Conservation (phyloP, 2,888 invertebrate species). For the Trichogramma dendrolimi region DNA sequence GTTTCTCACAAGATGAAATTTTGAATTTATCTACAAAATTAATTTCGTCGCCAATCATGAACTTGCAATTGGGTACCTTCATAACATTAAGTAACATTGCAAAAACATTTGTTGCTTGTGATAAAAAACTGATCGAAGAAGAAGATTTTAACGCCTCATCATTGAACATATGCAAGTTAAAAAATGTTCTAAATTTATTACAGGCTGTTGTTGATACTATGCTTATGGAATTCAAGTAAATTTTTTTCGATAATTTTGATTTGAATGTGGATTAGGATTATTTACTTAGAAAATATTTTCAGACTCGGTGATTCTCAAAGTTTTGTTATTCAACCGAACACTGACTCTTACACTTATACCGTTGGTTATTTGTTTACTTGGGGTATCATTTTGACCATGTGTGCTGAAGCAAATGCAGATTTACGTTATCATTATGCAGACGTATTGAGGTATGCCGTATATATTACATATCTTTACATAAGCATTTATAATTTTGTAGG, state of each 20-base stretch:
- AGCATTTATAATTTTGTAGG: neutral
- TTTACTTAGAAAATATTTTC: constrained; percentile 25
- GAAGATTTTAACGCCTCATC: constrained; percentile 51
- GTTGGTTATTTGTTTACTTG: constrained; percentile 71
- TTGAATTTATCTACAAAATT: constrained; percentile 48
- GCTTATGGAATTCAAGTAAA: constrained; percentile 56
- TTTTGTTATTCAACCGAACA: constrained; percentile 58
- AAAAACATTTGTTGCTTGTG: constrained; percentile 52
- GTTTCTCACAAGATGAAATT: constrained; percentile 32
- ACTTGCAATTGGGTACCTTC: constrained; percentile 54
- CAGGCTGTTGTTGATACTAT: constrained; percentile 57
- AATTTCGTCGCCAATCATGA: constrained; percentile 48
- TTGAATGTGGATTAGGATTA: neutral
- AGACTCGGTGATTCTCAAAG: constrained; percentile 59
- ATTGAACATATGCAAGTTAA: constrained; percentile 52
- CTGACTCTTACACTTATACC: constrained; percentile 60
- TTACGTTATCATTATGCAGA: constrained; percentile 69
- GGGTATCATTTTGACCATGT: constrained; percentile 64
- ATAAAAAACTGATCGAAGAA: constrained; percentile 49
- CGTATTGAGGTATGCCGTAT: constrained; percentile 57
- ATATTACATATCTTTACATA: constrained; percentile 5
- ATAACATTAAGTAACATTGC: constrained; percentile 51
- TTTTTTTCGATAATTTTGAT: neutral
- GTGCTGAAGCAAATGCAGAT: constrained; percentile 65
- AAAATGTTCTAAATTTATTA: constrained; percentile 45